These are phyloP conservation scores for Minunthozetes semirufus DNA, from an alignment of 2,888 invertebrate genomes.

Conservation along the genomic window DNA sequence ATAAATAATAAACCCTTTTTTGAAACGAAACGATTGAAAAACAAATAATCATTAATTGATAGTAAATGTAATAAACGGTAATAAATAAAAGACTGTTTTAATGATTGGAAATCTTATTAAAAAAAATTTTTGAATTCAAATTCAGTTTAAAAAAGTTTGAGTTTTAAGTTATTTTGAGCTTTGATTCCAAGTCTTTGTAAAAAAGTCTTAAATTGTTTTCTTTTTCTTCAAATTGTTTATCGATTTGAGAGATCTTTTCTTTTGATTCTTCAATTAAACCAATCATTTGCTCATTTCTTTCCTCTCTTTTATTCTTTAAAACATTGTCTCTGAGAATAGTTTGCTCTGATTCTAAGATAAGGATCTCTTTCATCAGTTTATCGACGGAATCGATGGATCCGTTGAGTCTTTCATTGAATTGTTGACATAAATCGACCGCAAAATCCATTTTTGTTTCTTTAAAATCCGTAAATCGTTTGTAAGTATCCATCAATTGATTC, in stretches of 20 bases:
- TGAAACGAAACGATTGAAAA: no score
- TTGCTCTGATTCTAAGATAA: not conserved
- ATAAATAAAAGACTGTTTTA: no score
- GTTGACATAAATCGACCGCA: conserved; percentile 27
- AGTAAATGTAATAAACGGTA: no score
- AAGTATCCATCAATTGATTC: not conserved
- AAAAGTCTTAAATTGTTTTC: not conserved
- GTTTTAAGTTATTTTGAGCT: not conserved
- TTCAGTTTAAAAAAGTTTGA: no score
- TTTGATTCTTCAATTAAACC: not conserved
- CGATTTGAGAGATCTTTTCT: not conserved
- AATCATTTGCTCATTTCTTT: not conserved
- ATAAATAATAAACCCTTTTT: no score
- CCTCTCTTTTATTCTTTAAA: not conserved
- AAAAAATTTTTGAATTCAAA: no score
- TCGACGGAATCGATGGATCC: not conserved
- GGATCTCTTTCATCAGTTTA: conserved; percentile 15
- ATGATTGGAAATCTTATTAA: no score
- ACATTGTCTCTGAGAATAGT: not conserved
- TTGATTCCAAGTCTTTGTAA: conserved; percentile 7
- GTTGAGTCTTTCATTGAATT: not conserved
- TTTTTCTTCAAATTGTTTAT: not conserved
- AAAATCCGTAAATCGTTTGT: conserved; percentile 16
- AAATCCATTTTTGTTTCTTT: conserved; percentile 21
- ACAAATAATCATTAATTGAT: no score